Base-by-base conservation (phyloP, 2,888 invertebrate species). In the Drosophila flavopinicola region DNA sequence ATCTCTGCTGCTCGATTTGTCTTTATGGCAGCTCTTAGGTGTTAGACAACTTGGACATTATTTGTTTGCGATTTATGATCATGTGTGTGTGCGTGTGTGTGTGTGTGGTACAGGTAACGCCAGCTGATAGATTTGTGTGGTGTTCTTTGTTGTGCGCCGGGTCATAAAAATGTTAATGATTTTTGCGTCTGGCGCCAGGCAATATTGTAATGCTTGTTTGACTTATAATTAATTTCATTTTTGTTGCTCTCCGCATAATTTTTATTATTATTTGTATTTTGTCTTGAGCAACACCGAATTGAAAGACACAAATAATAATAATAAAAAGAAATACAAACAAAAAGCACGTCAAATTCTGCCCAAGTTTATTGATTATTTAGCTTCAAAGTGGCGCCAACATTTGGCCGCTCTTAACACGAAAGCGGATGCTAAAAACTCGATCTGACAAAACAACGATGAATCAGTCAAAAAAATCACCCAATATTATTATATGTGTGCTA, bases 111-210 rank as follows among this genome's bases (percentile, higher is more conserved):
- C 82, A 87, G 87, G 87, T 83, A 85, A 85, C 75, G 45, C 54
- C 67, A 76, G 64, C 74, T 75, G 84, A 85, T 68, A 68, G 83
- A 82, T 85, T 54, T 83, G 69, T 70, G 64, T 67, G 73, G 84
- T 83, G 84, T 70, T 83, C 85, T 87, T 87, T 83, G 87, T 85
- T 87, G 79, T 79, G 42, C 66, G 84, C 57, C 79, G 84, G 68
- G 74, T 76, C 80, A 86, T 88, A 86, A 86, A 85, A 87, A 87
- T 87, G 86, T 84, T 86, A 88, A 88, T 88, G 88, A 75, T 79
- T 85, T 86, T 75, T 74, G 61, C 25, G 88, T 80, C 85, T 86
- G 85, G 85, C 85, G 85, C 85, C 85, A 86, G 78, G 75, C 86
- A 76, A 79, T 70, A 78, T 68, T 88, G 85, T 85, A 85, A 85